Conservation (phyloP, 2,888 invertebrate genomes). For the Cephus spinipes region DNA sequence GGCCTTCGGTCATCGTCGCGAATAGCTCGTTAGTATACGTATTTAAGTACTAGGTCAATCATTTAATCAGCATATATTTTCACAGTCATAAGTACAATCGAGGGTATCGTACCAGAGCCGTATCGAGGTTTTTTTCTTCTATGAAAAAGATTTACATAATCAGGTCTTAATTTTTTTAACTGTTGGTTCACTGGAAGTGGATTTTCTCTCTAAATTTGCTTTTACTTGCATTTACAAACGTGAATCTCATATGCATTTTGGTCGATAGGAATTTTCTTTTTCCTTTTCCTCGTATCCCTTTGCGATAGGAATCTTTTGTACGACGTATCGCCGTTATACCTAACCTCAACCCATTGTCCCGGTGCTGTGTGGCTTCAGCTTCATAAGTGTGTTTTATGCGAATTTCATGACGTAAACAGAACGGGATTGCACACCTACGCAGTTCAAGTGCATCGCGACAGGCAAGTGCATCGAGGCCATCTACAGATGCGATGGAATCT, state of each 20-base stretch:
- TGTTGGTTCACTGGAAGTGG: neutral
- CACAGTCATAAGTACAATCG: neutral
- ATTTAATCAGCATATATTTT: neutral
- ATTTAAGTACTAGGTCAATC: neutral
- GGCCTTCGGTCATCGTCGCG: neutral
- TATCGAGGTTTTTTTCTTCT: neutral
- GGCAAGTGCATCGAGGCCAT: constrained; percentile 68
- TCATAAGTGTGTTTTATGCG: constrained; percentile 44
- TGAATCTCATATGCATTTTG: neutral
- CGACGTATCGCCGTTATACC: neutral
- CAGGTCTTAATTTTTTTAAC: neutral
- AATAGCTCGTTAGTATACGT: neutral
- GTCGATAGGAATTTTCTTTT: neutral
- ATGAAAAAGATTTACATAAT: neutral
- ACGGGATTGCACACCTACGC: constrained; percentile 66
- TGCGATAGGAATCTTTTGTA: neutral
- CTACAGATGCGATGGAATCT: constrained; percentile 69
- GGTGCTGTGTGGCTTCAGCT: constrained; percentile 36
- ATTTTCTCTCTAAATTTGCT: neutral
- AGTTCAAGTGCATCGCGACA: constrained; percentile 70
- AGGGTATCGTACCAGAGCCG: neutral
- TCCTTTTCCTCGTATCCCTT: neutral
- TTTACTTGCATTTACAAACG: neutral
- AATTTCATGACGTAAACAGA: constrained; percentile 51
- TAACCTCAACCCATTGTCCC: neutral